These are phyloP conservation scores for Melanerpes aurifrons DNA, from an alignment of 2,113 vertebrate species.

Conservation along the genomic window DNA sequence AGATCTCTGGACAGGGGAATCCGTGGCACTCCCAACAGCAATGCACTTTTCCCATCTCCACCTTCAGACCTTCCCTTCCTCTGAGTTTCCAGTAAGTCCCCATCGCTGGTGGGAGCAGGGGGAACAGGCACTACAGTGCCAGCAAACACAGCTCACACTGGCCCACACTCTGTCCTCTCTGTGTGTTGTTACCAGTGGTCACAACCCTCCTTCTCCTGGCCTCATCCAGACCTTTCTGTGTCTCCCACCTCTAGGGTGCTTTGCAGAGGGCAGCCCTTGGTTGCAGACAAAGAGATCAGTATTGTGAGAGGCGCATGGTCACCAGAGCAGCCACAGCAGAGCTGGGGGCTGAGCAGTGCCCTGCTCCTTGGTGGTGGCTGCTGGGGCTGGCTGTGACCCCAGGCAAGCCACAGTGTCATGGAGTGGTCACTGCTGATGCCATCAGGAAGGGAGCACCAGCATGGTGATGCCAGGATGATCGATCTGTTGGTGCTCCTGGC, in stretches of 20 bases:
- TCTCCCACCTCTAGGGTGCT: neutral
- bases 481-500: neutral
- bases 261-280: neutral
- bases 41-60: neutral
- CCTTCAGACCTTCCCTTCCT: neutral
- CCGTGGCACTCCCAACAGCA: neutral
- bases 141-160: neutral
- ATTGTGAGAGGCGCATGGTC: rapidly evolving
- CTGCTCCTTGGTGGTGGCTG: neutral
- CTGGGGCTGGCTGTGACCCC: neutral
- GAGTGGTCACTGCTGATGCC: neutral
- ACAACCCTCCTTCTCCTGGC: neutral
- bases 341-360: neutral
- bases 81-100: neutral
- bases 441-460: neutral
- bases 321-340: neutral
- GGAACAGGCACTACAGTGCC: rapidly evolving
- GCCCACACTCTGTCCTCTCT: rapidly evolving
- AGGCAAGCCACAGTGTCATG: neutral
- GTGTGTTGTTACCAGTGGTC: neutral
- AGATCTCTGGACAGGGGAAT: neutral
- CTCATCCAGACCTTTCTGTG: neutral
- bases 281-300: neutral
- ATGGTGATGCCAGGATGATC: neutral
- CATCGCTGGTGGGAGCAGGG: neutral